These are phyloP conservation scores for Scatophagus argus DNA, from an alignment of 2,113 vertebrate species.

Conservation along the genomic window DNA sequence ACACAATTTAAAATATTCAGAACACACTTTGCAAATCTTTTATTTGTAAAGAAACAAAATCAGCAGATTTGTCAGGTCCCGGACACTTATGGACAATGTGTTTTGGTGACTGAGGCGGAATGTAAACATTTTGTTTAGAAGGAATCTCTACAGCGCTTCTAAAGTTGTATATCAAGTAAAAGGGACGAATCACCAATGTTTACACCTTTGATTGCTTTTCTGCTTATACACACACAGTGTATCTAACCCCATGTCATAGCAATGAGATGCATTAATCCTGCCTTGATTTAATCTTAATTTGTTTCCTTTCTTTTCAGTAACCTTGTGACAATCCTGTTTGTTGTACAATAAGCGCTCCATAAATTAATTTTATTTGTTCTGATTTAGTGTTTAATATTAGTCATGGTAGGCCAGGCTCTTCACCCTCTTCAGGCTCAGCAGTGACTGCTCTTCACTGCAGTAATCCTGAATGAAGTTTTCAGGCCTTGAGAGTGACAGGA, in stretches of 20 bases:
- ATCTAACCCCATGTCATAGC: neutral
- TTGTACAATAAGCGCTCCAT: neutral
- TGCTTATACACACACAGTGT: no score
- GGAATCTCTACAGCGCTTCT: neutral
- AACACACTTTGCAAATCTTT: neutral
- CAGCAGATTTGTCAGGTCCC: slow-evolving; percentile 5
- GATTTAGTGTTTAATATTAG: slow-evolving; percentile 19
- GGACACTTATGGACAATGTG: neutral
- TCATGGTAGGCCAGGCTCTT: neutral
- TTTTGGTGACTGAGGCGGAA: neutral
- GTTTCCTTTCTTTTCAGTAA: slow-evolving; percentile 18
- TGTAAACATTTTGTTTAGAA: slow-evolving; percentile 2
- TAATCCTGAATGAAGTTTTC: slow-evolving; percentile 57
- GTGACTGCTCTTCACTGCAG: slow-evolving; percentile 8
- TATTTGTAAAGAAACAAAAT: neutral
- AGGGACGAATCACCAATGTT: slow-evolving; percentile 6
- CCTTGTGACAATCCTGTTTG: slow-evolving; percentile 9
- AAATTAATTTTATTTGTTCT: slow-evolving; percentile 21
- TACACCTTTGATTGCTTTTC: neutral
- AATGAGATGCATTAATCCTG: neutral
- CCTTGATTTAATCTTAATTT: neutral
- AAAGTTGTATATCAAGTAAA: slow-evolving; percentile 12
- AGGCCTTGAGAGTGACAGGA: slow-evolving; percentile 45
- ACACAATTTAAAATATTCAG: neutral
- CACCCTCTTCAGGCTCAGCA: slow-evolving; percentile 9